These are phyloP conservation scores for Mormyrus hasselquistii DNA, from an alignment of 2,797 vertebrate genomes.

Conservation along the genomic window DNA sequence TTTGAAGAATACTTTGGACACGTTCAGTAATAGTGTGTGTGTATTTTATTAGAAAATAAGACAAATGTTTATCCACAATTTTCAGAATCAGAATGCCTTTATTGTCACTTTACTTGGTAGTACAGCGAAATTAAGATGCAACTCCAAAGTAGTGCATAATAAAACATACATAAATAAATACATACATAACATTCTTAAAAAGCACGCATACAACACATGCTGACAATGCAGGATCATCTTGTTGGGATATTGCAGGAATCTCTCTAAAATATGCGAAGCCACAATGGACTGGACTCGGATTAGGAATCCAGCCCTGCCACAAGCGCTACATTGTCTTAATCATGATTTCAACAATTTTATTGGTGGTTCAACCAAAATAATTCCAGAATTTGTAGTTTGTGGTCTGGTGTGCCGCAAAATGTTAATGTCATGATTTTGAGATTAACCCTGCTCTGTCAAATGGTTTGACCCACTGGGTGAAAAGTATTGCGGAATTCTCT, in stretches of 20 bases:
- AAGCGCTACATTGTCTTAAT: neutral
- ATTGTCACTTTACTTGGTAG: neutral
- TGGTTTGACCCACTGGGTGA: neutral
- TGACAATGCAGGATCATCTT: neutral
- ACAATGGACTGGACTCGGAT: neutral
- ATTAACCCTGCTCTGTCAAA: neutral
- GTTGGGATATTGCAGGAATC: neutral
- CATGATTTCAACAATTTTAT: neutral
- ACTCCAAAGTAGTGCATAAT: neutral
- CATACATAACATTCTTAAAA: too few relatives aligned
- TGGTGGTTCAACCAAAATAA: neutral
- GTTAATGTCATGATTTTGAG: neutral
- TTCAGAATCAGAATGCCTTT: neutral
- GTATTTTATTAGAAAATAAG: neutral
- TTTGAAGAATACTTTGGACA: neutral
- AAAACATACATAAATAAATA: too few relatives aligned
- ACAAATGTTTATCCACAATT: neutral
- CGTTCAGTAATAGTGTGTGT: neutral
- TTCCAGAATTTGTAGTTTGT: neutral
- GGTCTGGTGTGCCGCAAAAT: neutral
- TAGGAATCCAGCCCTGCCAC: neutral
- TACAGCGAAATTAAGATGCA: neutral
- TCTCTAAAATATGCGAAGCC: neutral
- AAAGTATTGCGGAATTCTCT: neutral
- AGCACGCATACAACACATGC: too few relatives aligned